Conservation (phyloP, 2,888 invertebrate species). For the Chloromyia formosa region DNA sequence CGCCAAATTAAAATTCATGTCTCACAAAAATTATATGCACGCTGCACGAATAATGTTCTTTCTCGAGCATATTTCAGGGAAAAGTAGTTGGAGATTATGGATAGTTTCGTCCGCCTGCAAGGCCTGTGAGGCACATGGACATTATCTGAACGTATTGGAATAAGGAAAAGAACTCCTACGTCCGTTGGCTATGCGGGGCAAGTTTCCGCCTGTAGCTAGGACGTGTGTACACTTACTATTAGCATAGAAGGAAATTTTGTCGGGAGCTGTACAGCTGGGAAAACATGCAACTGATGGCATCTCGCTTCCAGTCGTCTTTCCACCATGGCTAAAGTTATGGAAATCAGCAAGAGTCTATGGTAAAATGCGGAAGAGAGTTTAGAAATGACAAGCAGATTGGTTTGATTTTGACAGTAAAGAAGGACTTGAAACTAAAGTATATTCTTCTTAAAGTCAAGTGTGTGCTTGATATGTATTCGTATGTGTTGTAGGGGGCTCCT, state of each 20-base stretch:
- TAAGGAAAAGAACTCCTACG: background rate
- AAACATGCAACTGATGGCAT: conserved; percentile 16
- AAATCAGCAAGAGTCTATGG: background rate
- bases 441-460: background rate
- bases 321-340: background rate
- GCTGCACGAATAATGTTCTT: conserved; percentile 14
- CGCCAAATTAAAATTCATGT: conserved; percentile 24
- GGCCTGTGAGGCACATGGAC: background rate
- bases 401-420: background rate
- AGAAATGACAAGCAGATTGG: background rate
- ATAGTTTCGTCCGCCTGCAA: background rate
- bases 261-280: background rate
- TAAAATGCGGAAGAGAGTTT: background rate
- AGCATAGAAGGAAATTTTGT: conserved; percentile 14
- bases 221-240: background rate
- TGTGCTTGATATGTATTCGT: background rate
- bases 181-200: background rate
- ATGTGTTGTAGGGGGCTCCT: background rate
- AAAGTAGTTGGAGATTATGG: background rate
- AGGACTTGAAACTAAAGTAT: background rate
- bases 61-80: conserved; percentile 3
- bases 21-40: conserved; percentile 26
- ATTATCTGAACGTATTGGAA: background rate
- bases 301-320: background rate
- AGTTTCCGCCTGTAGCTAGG: background rate